A percentile compares a stretch with the other conserved stretches of the same genome.
Conservation (phyloP, 2,888 invertebrate genomes). For the Pomacea canaliculata region DNA sequence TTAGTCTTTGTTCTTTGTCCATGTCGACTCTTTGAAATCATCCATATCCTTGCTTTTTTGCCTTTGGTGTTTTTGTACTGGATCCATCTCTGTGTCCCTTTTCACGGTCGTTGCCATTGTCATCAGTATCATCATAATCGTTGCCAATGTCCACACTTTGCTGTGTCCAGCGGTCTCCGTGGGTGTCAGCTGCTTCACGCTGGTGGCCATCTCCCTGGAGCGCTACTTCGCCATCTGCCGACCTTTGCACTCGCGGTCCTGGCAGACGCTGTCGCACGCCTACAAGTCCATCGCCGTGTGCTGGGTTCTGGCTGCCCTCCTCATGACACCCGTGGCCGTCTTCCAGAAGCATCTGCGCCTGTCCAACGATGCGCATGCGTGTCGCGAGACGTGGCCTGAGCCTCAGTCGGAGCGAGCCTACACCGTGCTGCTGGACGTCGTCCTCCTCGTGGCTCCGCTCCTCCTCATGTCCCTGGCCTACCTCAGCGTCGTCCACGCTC, state of each 20-base stretch:
- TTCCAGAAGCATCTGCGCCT: slow-evolving; percentile 40
- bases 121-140: too few relatives aligned
- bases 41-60: too few relatives aligned
- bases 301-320: slow-evolving; percentile 75
- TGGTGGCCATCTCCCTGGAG: slow-evolving; percentile 83
- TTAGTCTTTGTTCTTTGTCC: too few relatives aligned
- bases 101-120: too few relatives aligned
- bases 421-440: slow-evolving; percentile 80
- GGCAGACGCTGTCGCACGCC: slow-evolving; percentile 82
- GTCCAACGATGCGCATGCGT: slow-evolving; percentile 34
- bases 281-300: slow-evolving; percentile 73
- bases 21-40: too few relatives aligned
- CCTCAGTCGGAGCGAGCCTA: slow-evolving; percentile 77
- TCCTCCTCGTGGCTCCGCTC: slow-evolving; percentile 81
- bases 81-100: too few relatives aligned
- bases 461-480: slow-evolving; percentile 84
- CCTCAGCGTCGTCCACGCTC: slow-evolving; percentile 66
- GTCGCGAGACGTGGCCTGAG: slow-evolving; percentile 55
- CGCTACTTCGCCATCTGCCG: slow-evolving; percentile 85
- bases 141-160: slow-evolving; percentile 22
- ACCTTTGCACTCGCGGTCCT: slow-evolving; percentile 79
- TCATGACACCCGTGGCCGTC: slow-evolving; percentile 78
- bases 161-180: slow-evolving; percentile 79
- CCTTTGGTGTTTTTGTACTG: too few relatives aligned
- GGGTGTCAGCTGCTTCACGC: slow-evolving; percentile 81